Evolutionary conservation across 2,888 invertebrate species (phyloP).

Genomic region (Hirtodrosophila histrioides): DNA sequence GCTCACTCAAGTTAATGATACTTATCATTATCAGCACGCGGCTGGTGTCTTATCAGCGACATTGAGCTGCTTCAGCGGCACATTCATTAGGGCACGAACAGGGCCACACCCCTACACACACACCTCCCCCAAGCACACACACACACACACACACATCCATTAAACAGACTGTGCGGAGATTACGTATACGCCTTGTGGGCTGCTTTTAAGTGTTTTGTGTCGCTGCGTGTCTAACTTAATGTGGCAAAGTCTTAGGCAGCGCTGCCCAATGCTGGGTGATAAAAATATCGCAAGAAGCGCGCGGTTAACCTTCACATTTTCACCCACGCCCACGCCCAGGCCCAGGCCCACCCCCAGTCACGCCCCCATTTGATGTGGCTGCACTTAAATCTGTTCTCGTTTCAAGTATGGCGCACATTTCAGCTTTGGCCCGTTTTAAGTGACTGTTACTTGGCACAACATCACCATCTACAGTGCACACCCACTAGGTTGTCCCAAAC

Average conservation of each 20-base stretch:
- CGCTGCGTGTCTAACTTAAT: conserved; percentile 59
- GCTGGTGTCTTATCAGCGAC: conserved; percentile 48
- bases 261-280: conserved; percentile 22
- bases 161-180: conserved; percentile 12
- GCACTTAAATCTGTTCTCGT: conserved; percentile 75
- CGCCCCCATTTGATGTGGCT: conserved; percentile 33
- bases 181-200: conserved; percentile 55
- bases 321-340: neutral
- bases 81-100: conserved; percentile 70
- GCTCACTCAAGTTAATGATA: conserved; percentile 64
- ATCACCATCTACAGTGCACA: conserved; percentile 19
- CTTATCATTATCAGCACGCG: conserved; percentile 70
- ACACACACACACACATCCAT: neutral
- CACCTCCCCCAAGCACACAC: too few species aligned
- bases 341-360: conserved; percentile 8
- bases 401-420: conserved; percentile 69
- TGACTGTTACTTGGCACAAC: conserved; percentile 71
- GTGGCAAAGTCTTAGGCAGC: conserved; percentile 41
- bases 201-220: conserved; percentile 65
- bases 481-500: neutral
- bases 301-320: conserved; percentile 28
- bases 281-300: conserved; percentile 41
- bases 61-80: conserved; percentile 37
- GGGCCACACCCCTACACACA: neutral
- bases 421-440: conserved; percentile 56